Conservation (phyloP, 2,113 vertebrate species). For the Gadus macrocephalus region DNA sequence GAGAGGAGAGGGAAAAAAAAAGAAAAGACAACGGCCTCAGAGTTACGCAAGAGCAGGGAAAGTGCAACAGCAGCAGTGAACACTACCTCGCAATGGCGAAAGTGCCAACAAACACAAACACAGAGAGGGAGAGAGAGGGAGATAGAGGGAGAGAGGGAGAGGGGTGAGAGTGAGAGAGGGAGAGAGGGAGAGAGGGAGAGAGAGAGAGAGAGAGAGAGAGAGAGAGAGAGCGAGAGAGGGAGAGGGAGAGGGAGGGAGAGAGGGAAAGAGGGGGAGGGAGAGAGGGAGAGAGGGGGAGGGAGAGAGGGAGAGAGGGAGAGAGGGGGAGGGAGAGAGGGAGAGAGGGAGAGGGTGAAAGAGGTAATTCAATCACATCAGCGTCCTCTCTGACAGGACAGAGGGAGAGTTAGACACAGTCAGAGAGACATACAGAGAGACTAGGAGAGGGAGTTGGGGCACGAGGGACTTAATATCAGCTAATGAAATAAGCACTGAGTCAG, state of each 20-base stretch:
- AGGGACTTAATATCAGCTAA: background rate
- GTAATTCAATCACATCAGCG: conserved; percentile 61
- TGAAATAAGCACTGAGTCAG: background rate
- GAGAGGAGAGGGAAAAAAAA: conserved; percentile 24
- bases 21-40: conserved; percentile 34
- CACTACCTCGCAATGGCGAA: conserved; percentile 39
- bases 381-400: conserved; percentile 50
- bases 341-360: conserved; percentile 10
- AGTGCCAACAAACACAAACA: conserved; percentile 51
- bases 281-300: conserved; percentile 3
- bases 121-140: background rate
- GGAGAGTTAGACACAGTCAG: background rate
- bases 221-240: no score
- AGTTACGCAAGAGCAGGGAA: conserved; percentile 53
- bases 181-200: conserved; percentile 3
- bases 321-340: conserved; percentile 1
- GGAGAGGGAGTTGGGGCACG: no score
- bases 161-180: conserved; percentile 16
- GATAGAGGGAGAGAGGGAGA: conserved; percentile 6
- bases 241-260: no score
- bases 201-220: background rate
- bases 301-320: conserved; percentile 1
- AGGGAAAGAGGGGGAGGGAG: background rate
- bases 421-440: background rate
- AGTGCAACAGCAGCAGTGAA: conserved; percentile 59